These are phyloP conservation scores for Zaprionus nigranus DNA, from an alignment of 1,140 invertebrate species.

Conservation along the genomic window DNA sequence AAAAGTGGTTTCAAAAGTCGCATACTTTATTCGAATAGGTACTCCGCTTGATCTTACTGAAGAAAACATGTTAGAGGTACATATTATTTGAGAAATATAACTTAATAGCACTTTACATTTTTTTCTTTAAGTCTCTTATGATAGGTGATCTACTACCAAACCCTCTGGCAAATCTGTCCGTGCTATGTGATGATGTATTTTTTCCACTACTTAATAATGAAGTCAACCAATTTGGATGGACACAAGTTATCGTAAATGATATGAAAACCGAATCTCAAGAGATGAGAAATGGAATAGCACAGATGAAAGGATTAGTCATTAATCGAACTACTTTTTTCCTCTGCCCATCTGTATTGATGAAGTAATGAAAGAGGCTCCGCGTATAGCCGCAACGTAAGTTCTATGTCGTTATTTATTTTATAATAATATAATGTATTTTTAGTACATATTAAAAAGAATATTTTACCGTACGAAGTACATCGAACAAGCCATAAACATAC, in stretches of 20 bases:
- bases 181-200: conserved; percentile 91
- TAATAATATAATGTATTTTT: no score
- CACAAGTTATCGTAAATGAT: conserved; percentile 89
- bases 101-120: not conserved
- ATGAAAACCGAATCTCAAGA: conserved; percentile 89
- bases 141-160: conserved; percentile 86
- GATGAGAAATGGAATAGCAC: conserved; percentile 89
- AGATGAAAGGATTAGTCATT: conserved; percentile 85
- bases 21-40: conserved; percentile 89
- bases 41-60: conserved; percentile 85
- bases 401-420: no score
- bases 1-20: conserved; percentile 85
- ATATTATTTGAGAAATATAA: conserved; percentile 59
- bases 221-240: conserved; percentile 89
- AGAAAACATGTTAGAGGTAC: conserved; percentile 86
- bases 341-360: conserved; percentile 90
- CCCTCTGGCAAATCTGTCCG: conserved; percentile 90
- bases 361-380: conserved; percentile 86
- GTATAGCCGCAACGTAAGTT: conserved; percentile 85
- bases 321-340: conserved; percentile 87
- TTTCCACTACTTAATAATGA: conserved; percentile 88
- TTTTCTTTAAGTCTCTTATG: conserved; percentile 49
- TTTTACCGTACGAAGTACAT: no score
- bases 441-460: no score
- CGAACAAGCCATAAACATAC: no score